Conservation (phyloP, 2,113 vertebrate genomes). For the Deroptyus accipitrinus region DNA sequence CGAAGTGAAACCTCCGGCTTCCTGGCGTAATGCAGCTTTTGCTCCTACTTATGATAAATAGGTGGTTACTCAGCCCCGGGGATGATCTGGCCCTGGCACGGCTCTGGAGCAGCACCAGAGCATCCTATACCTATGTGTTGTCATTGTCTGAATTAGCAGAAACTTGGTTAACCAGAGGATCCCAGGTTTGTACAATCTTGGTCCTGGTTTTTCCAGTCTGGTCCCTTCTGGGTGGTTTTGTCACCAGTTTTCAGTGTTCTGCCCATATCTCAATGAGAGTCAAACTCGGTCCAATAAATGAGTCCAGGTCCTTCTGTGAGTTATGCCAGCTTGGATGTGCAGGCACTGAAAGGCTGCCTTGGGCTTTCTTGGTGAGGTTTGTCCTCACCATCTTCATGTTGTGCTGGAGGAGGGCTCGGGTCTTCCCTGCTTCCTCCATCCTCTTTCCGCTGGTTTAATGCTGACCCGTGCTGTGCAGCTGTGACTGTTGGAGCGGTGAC, state of each 20-base stretch:
- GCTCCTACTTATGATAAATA: background rate
- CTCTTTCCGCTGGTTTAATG: background rate
- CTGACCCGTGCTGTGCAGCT: background rate
- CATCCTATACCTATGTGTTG: rapidly evolving
- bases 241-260: background rate
- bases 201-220: background rate
- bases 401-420: background rate
- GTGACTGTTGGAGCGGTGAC: background rate
- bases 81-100: background rate
- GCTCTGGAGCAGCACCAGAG: background rate
- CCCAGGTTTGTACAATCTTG: background rate
- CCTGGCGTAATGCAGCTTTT: background rate
- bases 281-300: background rate
- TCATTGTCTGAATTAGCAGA: background rate
- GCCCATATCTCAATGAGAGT: rapidly evolving
- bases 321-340: background rate
- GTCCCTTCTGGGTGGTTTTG: background rate
- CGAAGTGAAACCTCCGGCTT: conserved; percentile 4
- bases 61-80: background rate
- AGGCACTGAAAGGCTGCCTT: background rate
- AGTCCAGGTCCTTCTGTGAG: background rate
- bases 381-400: rapidly evolving
- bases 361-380: background rate
- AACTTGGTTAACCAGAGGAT: background rate
- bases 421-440: background rate